These are phyloP conservation scores for Entomyzon cyanotis DNA, from an alignment of 2,113 vertebrate species.

Conservation along the genomic window DNA sequence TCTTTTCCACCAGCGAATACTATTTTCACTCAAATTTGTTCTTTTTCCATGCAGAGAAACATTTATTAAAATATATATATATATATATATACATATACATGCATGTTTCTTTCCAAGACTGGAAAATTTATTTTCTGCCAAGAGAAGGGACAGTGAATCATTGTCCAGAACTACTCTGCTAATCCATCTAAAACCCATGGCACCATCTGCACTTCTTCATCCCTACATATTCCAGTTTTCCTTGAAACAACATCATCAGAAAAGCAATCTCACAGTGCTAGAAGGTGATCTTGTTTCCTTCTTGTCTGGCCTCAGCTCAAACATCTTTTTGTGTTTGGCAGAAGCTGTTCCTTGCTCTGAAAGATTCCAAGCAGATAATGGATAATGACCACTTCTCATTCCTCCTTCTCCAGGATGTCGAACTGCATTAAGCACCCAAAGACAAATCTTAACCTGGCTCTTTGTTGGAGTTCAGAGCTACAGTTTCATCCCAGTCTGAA, in stretches of 20 bases:
- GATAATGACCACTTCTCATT: conserved; percentile 79
- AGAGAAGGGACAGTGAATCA: conserved; percentile 66
- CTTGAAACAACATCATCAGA: conserved; percentile 64
- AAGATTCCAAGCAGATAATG: conserved; percentile 78
- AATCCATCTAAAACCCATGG: conserved; percentile 30
- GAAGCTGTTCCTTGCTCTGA: conserved; percentile 70
- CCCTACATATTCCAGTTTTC: conserved; percentile 34
- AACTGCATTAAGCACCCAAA: conserved; percentile 72
- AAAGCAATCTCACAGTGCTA: conserved; percentile 29
- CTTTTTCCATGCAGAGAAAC: conserved; percentile 46
- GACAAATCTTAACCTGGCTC: conserved; percentile 67
- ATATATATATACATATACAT: background rate
- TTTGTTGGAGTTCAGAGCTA: conserved; percentile 59
- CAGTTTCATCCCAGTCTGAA: conserved; percentile 51
- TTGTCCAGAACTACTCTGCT: conserved; percentile 56
- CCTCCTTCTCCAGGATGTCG: conserved; percentile 74
- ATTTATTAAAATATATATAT: background rate
- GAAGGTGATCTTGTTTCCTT: conserved; percentile 73
- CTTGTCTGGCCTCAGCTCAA: conserved; percentile 73
- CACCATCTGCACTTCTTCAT: conserved; percentile 66
- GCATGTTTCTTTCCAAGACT: conserved; percentile 33
- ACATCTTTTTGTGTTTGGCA: conserved; percentile 71
- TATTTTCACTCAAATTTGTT: conserved; percentile 10
- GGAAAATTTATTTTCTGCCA: conserved; percentile 53
- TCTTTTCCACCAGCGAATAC: conserved; percentile 1